Evolutionary conservation across 2,113 vertebrate species (phyloP).

Genomic region (Mormyrus lacerda): DNA sequence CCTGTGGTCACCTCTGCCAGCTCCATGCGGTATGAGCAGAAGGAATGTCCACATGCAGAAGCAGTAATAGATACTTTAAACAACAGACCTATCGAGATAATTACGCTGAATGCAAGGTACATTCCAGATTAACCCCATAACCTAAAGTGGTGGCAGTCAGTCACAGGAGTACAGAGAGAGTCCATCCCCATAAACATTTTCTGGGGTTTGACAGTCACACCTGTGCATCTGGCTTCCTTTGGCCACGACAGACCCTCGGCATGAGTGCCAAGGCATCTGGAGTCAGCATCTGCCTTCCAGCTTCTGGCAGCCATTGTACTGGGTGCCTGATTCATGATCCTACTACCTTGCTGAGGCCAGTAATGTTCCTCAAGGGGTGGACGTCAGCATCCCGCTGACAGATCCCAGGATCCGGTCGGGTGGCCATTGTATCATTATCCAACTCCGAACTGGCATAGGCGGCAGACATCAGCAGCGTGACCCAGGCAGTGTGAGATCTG

Average conservation of each 20-base stretch:
- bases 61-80: not conserved
- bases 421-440: not conserved
- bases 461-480: not conserved
- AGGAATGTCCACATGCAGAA: not conserved
- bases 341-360: constrained; percentile 10
- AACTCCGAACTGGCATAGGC: not conserved
- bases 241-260: not conserved
- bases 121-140: not conserved
- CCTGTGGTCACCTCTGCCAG: not conserved
- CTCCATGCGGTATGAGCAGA: not conserved
- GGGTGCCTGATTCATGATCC: not conserved
- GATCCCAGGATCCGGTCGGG: constrained; percentile 7
- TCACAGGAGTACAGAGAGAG: not conserved
- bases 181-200: not conserved
- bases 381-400: constrained; percentile 16
- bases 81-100: not conserved
- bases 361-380: constrained; percentile 19
- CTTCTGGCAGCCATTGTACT: not conserved
- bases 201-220: not conserved
- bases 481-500: not conserved
- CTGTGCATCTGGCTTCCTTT: not conserved
- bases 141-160: not conserved
- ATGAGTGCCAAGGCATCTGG: not conserved
- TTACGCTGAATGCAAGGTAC: not conserved
- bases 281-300: not conserved